Conservation (phyloP, 2,797 vertebrate genomes). For the Semaprochilodus insignis region DNA sequence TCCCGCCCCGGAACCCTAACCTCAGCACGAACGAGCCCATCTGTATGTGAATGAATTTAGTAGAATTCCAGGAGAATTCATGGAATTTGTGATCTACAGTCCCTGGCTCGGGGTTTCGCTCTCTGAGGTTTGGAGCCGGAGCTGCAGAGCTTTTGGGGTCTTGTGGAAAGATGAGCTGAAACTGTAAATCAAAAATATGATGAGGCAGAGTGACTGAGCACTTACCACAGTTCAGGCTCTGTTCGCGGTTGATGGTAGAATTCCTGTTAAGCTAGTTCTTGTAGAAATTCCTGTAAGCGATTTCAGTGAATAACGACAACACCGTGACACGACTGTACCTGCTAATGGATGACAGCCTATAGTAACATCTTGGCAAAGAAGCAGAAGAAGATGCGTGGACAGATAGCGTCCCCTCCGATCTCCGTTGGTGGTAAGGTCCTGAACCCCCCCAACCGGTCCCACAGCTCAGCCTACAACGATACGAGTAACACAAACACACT, state of each 20-base stretch:
- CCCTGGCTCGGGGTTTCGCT: conserved; percentile 51
- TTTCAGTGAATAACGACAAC: not conserved
- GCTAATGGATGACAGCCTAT: too few species aligned
- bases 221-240: not conserved
- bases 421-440: too few species aligned
- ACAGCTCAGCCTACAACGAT: too few species aligned
- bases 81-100: conserved; percentile 17
- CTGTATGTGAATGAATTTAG: conserved; percentile 2
- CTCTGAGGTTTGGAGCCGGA: conserved; percentile 45
- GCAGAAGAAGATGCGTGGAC: too few species aligned
- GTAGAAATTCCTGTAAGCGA: not conserved
- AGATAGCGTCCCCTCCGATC: too few species aligned
- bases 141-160: conserved; percentile 6
- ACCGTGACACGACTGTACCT: not conserved
- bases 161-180: not conserved
- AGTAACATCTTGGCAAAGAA: too few species aligned
- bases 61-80: conserved; percentile 9
- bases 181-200: conserved; percentile 8
- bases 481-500: too few species aligned
- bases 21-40: not conserved
- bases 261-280: not conserved
- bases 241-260: not conserved
- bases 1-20: not conserved
- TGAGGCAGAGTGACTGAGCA: not conserved
- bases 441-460: too few species aligned